Base-by-base conservation (phyloP, 2,113 vertebrate genomes). In the Apodemus sylvaticus region DNA sequence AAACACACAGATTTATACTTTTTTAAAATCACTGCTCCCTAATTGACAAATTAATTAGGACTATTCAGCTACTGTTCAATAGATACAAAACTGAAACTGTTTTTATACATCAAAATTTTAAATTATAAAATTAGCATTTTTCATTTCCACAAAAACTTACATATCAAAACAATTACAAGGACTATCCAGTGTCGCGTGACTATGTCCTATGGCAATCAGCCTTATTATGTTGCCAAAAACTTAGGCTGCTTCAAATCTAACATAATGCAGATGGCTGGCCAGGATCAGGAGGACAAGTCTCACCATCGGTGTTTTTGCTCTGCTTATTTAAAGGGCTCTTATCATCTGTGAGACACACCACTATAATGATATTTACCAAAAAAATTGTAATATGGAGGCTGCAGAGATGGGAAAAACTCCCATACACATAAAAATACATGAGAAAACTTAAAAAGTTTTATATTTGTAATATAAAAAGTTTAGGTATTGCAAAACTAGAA, bases 121-220 rank as follows among this genome's bases (percentile, higher is more conserved):
- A 90, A 29, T 62, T 34, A 4, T 19, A n/a, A 58, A 36, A 58
- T 83, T 5, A 94, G 39, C 55, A 91, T 70, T 96, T 94, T 76
- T 91, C 34, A 91, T 89, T 74, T 94, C 86, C 14, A 34, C 51
- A 48, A 89, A 83, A 86, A 16, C 39, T 76, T 91, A 70, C 34
- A 19, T 45, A 94, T 90, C 39, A 82, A 91, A 89, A 82, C 29
- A 89, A 89, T 34, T 26, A 64, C 6, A 45, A 76, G 73, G 55
- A 62, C 12, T 91, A 79, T 73, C 62, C 26, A 94, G 0, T 36
- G 71, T 36, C 51, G 71, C 16, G 13, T 78, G 62, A 51, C 86
- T 87, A 68, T 0, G 89, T 26, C 53, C 85, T 26, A 29, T 51
- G 20, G 20, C 62, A 62, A 82, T 48, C 60, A 89, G 60, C 11